Percentiles rank a stretch among this genome's conserved stretches.
Conservation (phyloP, 2,797 vertebrate species). For the Gymnoscopelus braueri region DNA sequence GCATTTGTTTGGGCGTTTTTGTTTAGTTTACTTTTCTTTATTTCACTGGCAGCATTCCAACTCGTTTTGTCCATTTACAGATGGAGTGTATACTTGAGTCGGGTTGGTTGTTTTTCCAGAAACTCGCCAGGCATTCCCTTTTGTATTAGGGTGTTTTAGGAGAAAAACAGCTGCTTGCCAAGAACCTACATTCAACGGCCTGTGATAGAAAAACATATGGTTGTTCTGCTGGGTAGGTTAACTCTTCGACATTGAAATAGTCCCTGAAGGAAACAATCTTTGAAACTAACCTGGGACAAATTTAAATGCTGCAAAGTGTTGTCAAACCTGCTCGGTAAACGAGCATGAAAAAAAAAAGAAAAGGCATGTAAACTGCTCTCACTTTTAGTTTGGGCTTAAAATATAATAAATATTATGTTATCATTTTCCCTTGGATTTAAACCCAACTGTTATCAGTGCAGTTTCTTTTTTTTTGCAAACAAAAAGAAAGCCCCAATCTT, state of each 20-base stretch:
- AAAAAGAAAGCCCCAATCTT: slow-evolving; percentile 2
- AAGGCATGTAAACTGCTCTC: too few species aligned
- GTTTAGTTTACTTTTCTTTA: too few species aligned
- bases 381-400: too few species aligned
- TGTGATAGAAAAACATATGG: background rate
- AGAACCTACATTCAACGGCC: background rate
- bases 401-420: background rate
- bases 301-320: too few species aligned
- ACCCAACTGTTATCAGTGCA: background rate
- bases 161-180: background rate
- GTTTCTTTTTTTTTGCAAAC: slow-evolving; percentile 6
- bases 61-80: background rate
- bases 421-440: background rate
- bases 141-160: background rate
- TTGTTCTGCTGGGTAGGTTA: background rate
- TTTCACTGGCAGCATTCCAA: background rate
- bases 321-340: too few species aligned
- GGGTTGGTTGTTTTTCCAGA: background rate
- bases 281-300: too few species aligned
- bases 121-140: background rate
- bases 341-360: too few species aligned
- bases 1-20: background rate
- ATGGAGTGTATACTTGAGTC: background rate
- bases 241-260: too few species aligned
- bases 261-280: too few species aligned